Evolutionary conservation across 2,797 vertebrate species (phyloP), one percentile per base, ranked within the genome.

Genomic region (Clarias laeviceps): DNA sequence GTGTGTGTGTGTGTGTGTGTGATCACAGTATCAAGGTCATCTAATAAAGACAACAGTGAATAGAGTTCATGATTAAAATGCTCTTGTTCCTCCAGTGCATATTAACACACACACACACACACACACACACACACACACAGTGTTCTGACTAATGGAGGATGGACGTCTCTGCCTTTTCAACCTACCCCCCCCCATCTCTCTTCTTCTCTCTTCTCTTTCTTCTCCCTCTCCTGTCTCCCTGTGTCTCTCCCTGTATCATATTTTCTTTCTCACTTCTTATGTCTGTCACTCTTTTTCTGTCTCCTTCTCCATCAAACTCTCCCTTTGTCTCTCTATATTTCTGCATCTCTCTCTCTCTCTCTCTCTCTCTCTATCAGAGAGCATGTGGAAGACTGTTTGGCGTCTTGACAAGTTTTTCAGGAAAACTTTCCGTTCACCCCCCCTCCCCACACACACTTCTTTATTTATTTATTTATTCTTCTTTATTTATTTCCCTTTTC

Each of bases 1-100:
- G 29, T 37, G 29, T 61, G 56, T 78, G 29, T 61, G 29, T 78
- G 74, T 77, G 73, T 57, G 73, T 76, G 72, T 74, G 24, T 73
- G 70, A 50, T 37, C 32, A 37, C 66, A 72, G 37, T 9, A 22
- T 50, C 40, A 73, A 73, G 24, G 70, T 73, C 70, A 73, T 40
- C 70, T 50, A 24, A 50, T 73, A 17, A 54, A 72, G 40, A 27
- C 12, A n/a, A 32, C 65, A 45, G 70, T 50, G n/a, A 7, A 56
- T 29, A 54, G 50, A 74, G 72, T 74, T 56, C 18, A 74, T 54
- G n/a, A 56, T 74, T 29, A 74, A 40, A 40, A 6, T 40, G 12
- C 37, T 69, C 14, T 14, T 45, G 69, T 24, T 45, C 12, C 37
- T 72, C 40, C 50, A 50, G 27, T 37, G 32, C 66, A 69, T 37